Evolutionary conservation across 2,888 invertebrate species (phyloP).

Genomic region (Andrena minutula): DNA sequence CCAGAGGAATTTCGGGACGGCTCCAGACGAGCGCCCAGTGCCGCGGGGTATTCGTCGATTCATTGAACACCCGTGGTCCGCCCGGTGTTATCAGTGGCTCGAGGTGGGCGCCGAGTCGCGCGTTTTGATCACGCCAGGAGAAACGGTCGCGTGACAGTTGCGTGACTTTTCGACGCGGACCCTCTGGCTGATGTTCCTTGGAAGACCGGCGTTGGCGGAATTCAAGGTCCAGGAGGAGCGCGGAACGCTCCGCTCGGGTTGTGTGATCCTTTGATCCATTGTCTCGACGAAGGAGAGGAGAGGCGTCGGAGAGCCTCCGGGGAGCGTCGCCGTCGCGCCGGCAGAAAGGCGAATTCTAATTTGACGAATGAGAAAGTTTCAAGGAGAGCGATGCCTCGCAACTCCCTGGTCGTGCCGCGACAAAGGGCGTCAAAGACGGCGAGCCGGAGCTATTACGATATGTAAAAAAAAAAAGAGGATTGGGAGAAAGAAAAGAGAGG

Average conservation of each 20-base stretch:
- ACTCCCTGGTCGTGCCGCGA: conserved; percentile 56
- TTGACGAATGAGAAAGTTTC: conserved; percentile 83
- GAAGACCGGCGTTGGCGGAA: conserved; percentile 48
- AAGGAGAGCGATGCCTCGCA: conserved; percentile 70
- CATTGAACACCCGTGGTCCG: no score
- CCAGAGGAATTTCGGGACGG: no score
- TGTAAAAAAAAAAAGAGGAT: conserved; percentile 59
- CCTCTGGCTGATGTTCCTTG: conserved; percentile 49
- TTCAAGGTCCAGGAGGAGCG: conserved; percentile 61
- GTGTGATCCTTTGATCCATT: conserved; percentile 80
- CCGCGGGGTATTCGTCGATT: no score
- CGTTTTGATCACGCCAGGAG: conserved; percentile 16
- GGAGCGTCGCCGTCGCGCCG: conserved; percentile 72
- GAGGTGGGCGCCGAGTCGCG: neutral
- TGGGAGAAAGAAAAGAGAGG: conserved; percentile 9
- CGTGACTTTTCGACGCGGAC: conserved; percentile 28
- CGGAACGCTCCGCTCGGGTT: conserved; percentile 25
- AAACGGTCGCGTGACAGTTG: conserved; percentile 31
- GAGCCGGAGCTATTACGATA: conserved; percentile 67
- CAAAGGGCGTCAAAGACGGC: conserved; percentile 71
- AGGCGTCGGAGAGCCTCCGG: conserved; percentile 68
- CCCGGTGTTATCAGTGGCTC: no score
- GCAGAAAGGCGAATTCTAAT: conserved; percentile 79
- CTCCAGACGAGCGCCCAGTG: no score
- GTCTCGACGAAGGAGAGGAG: conserved; percentile 73